Evolutionary conservation across 2,113 vertebrate species (phyloP).

Genomic region (Psammodynastes pulverulentus): DNA sequence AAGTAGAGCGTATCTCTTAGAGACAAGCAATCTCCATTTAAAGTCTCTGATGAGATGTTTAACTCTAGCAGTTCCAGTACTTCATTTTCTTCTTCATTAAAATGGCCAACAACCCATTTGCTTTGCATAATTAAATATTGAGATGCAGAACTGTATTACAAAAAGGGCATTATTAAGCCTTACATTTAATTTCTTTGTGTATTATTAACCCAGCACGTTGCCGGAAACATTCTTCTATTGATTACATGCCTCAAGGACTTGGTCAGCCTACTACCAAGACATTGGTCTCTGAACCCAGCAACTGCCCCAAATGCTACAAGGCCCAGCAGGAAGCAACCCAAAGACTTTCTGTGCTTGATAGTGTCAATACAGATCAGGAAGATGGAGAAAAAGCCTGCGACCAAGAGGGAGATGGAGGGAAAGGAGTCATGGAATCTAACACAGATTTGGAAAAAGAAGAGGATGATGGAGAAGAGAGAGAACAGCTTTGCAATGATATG

Average conservation of each 20-base stretch:
- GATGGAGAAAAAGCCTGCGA: constrained; percentile 9
- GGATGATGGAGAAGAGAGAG: constrained; percentile 40
- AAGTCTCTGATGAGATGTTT: constrained; percentile 27
- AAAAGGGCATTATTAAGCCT: neutral
- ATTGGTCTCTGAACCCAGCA: constrained; percentile 72
- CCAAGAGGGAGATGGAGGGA: constrained; percentile 42
- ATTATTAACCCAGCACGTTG: constrained; percentile 71
- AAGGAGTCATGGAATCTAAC: constrained; percentile 45
- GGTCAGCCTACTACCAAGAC: constrained; percentile 80
- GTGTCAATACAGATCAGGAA: constrained; percentile 59
- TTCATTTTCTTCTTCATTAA: constrained; percentile 19
- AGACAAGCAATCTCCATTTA: constrained; percentile 21
- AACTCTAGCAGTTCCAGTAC: constrained; percentile 6
- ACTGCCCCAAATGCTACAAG: constrained; percentile 75
- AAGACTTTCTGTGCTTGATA: constrained; percentile 58
- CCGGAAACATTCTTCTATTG: constrained; percentile 72
- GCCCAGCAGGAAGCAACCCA: constrained; percentile 46
- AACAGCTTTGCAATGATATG: constrained; percentile 62
- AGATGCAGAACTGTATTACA: constrained; percentile 24
- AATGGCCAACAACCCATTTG: constrained; percentile 8
- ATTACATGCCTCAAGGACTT: constrained; percentile 65
- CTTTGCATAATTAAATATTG: constrained; percentile 3
- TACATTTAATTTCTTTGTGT: neutral
- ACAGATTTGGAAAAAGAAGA: constrained; percentile 56
- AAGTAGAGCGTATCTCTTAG: constrained; percentile 4